A percentile compares a stretch with the other conserved stretches of the same genome.
Evolutionary conservation across 2,888 invertebrate species (phyloP).

Genomic region (Caenorhabditis becei): DNA sequence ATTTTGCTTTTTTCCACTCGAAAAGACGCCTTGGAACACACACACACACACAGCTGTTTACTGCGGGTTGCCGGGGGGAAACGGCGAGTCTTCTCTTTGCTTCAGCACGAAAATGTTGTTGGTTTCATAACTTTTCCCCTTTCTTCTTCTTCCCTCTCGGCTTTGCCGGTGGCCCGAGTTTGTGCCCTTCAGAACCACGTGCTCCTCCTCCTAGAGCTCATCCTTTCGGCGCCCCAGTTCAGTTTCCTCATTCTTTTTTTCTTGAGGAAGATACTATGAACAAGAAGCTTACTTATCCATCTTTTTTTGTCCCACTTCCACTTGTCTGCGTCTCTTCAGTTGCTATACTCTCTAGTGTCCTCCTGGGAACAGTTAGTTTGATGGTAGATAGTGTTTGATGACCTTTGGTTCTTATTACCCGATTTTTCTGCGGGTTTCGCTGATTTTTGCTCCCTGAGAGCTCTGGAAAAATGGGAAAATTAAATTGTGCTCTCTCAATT

Average conservation of each 20-base stretch:
- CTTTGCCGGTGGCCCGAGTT: too few relatives aligned
- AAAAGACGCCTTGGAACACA: neutral
- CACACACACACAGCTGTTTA: neutral
- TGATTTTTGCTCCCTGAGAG: too few relatives aligned
- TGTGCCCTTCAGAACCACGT: neutral
- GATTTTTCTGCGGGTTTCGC: slow-evolving; percentile 13
- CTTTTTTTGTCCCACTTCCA: slow-evolving; percentile 2
- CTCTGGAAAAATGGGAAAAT: too few relatives aligned
- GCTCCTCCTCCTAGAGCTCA: slow-evolving; percentile 1
- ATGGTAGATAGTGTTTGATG: too few relatives aligned
- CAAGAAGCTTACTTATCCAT: neutral
- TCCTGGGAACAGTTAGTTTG: too few relatives aligned
- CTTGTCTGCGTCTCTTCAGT: slow-evolving; percentile 5
- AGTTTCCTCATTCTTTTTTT: neutral
- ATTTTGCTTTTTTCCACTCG: neutral
- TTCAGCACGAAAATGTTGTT: too few relatives aligned
- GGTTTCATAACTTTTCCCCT: neutral
- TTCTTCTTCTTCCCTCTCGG: neutral
- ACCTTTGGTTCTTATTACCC: neutral
- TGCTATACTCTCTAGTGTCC: slow-evolving; percentile 12
- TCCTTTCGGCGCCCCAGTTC: slow-evolving; percentile 11
- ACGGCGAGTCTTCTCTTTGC: neutral
- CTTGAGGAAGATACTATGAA: too few relatives aligned
- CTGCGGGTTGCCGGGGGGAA: neutral
- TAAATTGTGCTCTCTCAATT: neutral